These are phyloP conservation scores for Neopipo cinnamomea DNA, from an alignment of 2,113 vertebrate species.

Conservation along the genomic window DNA sequence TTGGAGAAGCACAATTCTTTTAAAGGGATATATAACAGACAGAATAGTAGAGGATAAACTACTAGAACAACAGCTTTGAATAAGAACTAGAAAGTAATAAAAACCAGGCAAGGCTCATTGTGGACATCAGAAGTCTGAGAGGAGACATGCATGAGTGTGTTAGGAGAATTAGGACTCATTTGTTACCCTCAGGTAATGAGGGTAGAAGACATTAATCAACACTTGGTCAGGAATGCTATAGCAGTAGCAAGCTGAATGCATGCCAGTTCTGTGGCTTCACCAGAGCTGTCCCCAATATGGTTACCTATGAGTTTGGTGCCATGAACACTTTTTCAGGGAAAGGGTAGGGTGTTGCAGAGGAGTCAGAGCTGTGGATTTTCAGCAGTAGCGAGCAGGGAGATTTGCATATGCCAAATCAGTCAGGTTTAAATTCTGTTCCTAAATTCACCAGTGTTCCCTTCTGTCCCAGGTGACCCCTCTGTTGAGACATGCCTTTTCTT, in stretches of 20 bases:
- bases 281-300: neutral
- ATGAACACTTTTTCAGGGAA: neutral
- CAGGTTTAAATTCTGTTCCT: neutral
- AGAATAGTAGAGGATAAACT: neutral
- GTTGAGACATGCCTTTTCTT: neutral
- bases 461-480: neutral
- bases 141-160: neutral
- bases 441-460: neutral
- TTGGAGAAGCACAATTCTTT: neutral
- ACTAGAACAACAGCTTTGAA: neutral
- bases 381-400: neutral
- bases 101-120: neutral
- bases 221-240: neutral
- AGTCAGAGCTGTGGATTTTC: neutral
- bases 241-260: rapidly evolving
- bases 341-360: neutral
- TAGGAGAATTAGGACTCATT: neutral
- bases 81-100: neutral
- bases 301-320: neutral
- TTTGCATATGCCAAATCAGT: neutral
- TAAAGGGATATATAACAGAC: neutral
- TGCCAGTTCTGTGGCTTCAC: rapidly evolving
- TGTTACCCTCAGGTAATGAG: neutral
- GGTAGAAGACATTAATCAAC: neutral
- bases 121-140: neutral